phyloP scores from a whole-genome alignment of 92 coral and sea anemone species.

The Porites rus region DNA sequence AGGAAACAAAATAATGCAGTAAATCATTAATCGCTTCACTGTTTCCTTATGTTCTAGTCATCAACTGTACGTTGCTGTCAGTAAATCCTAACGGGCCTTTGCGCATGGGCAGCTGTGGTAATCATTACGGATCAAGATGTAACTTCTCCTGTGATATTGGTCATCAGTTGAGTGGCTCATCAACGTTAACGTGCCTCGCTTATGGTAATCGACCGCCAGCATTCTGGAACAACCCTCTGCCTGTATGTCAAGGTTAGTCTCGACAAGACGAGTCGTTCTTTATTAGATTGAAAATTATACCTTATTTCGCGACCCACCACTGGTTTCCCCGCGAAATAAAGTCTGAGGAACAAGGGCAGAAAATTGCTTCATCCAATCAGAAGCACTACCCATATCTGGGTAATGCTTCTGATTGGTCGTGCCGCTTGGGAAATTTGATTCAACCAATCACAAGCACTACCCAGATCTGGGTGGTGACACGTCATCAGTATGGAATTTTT shows the following conservation, averaged over 20 bases:
- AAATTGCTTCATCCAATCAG: too few species aligned
- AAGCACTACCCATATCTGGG: too few species aligned
- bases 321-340: too few species aligned
- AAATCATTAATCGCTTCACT: neutral
- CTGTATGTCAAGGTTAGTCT: neutral
- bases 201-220: neutral
- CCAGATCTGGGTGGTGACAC: too few species aligned
- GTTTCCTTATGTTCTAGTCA: neutral
- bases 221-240: neutral
- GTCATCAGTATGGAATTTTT: too few species aligned
- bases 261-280: neutral
- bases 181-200: slow-evolving; percentile 7
- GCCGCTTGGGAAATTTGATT: too few species aligned
- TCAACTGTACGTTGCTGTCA: slow-evolving; percentile 19
- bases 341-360: too few species aligned
- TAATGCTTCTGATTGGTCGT: too few species aligned
- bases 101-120: slow-evolving; percentile 21
- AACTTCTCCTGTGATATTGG: slow-evolving; percentile 13
- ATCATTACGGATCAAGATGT: slow-evolving; percentile 21
- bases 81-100: slow-evolving; percentile 15
- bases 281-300: too few species aligned
- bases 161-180: slow-evolving; percentile 19
- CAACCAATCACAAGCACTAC: too few species aligned
- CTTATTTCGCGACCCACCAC: neutral
- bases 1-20: too few species aligned